Base-by-base conservation (phyloP, 2,113 vertebrate species). In the Anser cygnoides region DNA sequence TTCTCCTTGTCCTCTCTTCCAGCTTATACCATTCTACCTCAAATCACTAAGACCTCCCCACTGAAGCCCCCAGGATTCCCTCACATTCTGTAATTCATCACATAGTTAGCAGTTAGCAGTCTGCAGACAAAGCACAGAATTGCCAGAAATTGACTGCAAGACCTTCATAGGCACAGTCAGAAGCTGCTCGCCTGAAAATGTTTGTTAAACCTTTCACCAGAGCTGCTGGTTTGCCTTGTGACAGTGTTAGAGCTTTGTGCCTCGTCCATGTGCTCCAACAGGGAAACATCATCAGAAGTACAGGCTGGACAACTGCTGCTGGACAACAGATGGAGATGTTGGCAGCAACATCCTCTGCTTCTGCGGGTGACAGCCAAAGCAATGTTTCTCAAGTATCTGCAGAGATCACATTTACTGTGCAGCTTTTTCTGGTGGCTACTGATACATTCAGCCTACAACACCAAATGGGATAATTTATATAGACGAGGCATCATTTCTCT, bases 281-380 rank as follows among this genome's bases (percentile, higher is more conserved):
- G 52, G 50, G 91, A 87, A 77, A 54, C 2, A 7, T 20, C 4
- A 0, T 18, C 31, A 39, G 37, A 59, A 77, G 28, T 25, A 81
- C 14, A 74, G 61, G 28, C 80, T 86, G 5, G 5, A 66, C 41
- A 55, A 78, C 25, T 67, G n/a, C 22, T 77, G 67, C 80, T 72
- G 89, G 92, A 87, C 76, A 78, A 89, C 68, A 95, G 76, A 71
- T 39, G 73, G 73, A 89, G 72, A 74, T 67, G 46, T 62, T 92
- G 68, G 76, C 80, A 94, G 76, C 37, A 86, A 81, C 49, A 61
- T 7, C 41, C 46, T 63, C 37, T 90, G 46, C 41, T 90, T 81
- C 94, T 52, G 72, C 1, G 2, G 66, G 68, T 74, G 89, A 81
- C 57, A 92, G 80, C 25, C 68, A 79, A 84, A 76, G 66, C 58